Conservation (phyloP, 2,888 invertebrate genomes). For the Peribatodes rhomboidaria region DNA sequence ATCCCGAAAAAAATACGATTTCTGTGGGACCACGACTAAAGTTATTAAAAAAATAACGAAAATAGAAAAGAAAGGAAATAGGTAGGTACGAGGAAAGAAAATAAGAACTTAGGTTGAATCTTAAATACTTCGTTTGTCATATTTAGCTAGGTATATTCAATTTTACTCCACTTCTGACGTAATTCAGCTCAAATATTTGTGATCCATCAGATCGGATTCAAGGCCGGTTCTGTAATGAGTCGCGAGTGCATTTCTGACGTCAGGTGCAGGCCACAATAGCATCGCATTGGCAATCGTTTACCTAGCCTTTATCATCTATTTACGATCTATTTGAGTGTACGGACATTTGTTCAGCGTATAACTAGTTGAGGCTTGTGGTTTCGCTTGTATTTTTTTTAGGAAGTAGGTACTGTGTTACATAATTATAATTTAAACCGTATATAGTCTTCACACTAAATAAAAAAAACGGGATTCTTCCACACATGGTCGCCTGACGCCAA, state of each 20-base stretch:
- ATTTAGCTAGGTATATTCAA: background rate
- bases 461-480: no score
- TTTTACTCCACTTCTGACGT: background rate
- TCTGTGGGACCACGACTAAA: no score
- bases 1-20: no score
- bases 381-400: background rate
- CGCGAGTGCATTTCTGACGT: slow-evolving; percentile 28
- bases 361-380: background rate
- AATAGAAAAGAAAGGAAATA: no score
- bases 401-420: background rate
- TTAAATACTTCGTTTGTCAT: no score
- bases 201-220: background rate
- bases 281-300: slow-evolving; percentile 18
- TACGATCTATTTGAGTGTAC: slow-evolving; percentile 9
- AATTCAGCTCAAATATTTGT: slow-evolving; percentile 2
- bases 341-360: background rate
- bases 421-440: no score
- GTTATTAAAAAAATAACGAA: no score
- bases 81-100: no score
- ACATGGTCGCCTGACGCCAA: no score
- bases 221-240: slow-evolving; percentile 16
- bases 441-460: no score
- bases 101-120: no score
- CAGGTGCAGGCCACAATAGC: slow-evolving; percentile 14
- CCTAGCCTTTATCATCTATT: slow-evolving; percentile 18